phyloP scores from a whole-genome alignment of 2,888 invertebrate genomes.

The Pandemis corylana region DNA sequence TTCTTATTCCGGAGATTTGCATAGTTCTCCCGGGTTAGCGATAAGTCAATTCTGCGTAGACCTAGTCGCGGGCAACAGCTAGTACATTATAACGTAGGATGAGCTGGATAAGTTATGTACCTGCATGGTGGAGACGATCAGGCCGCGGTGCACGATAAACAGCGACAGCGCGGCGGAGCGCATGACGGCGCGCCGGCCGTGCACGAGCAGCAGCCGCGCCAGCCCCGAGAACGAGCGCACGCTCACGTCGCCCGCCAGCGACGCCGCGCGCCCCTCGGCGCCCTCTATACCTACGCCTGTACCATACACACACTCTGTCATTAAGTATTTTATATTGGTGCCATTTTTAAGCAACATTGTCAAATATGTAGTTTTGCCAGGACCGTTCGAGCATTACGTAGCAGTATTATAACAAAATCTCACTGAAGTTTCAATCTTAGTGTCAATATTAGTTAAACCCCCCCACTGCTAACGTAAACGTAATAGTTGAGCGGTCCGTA shows the following conservation, averaged over 20 bases:
- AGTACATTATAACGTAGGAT: too few species aligned
- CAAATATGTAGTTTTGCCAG: too few species aligned
- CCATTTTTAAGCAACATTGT: too few species aligned
- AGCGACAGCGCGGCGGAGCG: slow-evolving; percentile 98
- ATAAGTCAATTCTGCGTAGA: too few species aligned
- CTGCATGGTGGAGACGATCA: slow-evolving; percentile 99
- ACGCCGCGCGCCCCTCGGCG: slow-evolving; percentile 95
- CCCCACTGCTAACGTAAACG: neutral
- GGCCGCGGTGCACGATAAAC: slow-evolving; percentile 99
- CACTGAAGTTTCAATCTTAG: too few species aligned
- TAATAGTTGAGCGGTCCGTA: neutral
- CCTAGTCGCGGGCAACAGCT: too few species aligned
- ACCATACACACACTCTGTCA: neutral
- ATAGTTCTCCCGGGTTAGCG: too few species aligned
- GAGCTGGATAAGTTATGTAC: slow-evolving; percentile 47
- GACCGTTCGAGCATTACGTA: too few species aligned
- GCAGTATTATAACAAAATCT: too few species aligned
- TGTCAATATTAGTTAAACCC: too few species aligned
- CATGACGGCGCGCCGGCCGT: slow-evolving; percentile 96
- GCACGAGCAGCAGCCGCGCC: slow-evolving; percentile 93
- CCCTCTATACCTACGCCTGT: slow-evolving; percentile 95
- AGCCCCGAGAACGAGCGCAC: slow-evolving; percentile 95
- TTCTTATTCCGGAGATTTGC: too few species aligned
- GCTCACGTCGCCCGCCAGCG: slow-evolving; percentile 98
- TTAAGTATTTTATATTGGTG: too few species aligned